These are phyloP conservation scores for Liparis tanakae DNA, from an alignment of 2,797 vertebrate genomes.

Conservation along the genomic window DNA sequence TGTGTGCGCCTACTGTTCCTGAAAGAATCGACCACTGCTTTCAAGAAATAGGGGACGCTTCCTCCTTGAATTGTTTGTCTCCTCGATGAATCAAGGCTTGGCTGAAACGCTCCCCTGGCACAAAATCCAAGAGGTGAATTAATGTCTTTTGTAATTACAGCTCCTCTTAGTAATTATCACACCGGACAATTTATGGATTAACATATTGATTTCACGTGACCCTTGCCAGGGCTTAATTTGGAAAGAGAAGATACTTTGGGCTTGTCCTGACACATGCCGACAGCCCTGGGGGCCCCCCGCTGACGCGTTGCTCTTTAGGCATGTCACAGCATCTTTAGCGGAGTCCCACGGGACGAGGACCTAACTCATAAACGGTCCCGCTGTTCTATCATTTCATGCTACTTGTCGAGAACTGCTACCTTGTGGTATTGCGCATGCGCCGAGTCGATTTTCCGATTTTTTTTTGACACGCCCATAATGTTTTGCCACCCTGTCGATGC, in stretches of 20 bases:
- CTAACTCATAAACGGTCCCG: slow-evolving; percentile 55
- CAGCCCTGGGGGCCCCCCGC: slow-evolving; percentile 58
- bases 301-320: slow-evolving; percentile 66
- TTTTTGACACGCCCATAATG: no score
- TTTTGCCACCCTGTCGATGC: no score
- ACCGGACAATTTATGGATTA: slow-evolving; percentile 83
- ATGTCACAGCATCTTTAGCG: slow-evolving; percentile 73
- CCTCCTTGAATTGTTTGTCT: slow-evolving; percentile 75
- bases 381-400: no score
- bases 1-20: slow-evolving; percentile 66
- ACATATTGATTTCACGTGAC: slow-evolving; percentile 85
- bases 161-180: slow-evolving; percentile 82
- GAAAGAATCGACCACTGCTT: slow-evolving; percentile 58
- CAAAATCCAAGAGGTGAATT: slow-evolving; percentile 82
- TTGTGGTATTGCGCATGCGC: no score
- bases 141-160: slow-evolving; percentile 86
- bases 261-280: slow-evolving; percentile 69
- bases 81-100: slow-evolving; percentile 64
- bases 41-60: slow-evolving; percentile 61
- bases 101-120: slow-evolving; percentile 70
- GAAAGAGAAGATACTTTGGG: slow-evolving; percentile 68
- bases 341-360: slow-evolving; percentile 65
- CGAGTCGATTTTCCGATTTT: no score
- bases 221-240: slow-evolving; percentile 76
- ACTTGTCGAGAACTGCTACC: no score